These are phyloP conservation scores for Trachelipus rathkii DNA, from an alignment of 1,140 invertebrate species.

Conservation along the genomic window DNA sequence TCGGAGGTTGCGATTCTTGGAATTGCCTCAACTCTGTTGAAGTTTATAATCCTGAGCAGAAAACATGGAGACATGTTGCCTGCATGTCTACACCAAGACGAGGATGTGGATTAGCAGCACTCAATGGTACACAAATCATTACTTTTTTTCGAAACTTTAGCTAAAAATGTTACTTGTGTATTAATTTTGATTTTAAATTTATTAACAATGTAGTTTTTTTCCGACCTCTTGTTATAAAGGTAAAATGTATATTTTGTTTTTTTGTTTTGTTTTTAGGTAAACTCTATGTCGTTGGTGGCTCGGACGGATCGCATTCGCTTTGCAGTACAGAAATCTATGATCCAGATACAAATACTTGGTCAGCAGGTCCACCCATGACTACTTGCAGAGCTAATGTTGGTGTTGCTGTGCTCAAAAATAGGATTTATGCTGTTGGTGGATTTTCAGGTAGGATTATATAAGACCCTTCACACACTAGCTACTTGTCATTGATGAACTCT, in stretches of 20 bases:
- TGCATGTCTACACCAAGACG: constrained; percentile 64
- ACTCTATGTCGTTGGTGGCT: constrained; percentile 65
- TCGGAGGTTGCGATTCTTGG: constrained; percentile 59
- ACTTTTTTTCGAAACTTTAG: neutral
- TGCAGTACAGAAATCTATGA: constrained; percentile 65
- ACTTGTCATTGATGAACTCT: neutral
- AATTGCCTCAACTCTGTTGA: constrained; percentile 57
- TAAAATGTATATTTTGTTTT: no score
- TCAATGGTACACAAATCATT: constrained; percentile 54
- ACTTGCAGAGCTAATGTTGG: constrained; percentile 66
- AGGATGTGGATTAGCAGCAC: constrained; percentile 63
- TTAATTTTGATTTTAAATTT: neutral
- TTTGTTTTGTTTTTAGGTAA: constrained; percentile 51
- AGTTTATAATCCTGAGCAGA: constrained; percentile 53
- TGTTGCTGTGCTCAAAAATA: constrained; percentile 63
- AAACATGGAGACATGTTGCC: constrained; percentile 55
- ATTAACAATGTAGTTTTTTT: neutral
- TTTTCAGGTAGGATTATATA: constrained; percentile 66
- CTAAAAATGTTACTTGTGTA: neutral
- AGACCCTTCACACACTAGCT: neutral
- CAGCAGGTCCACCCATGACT: constrained; percentile 64
- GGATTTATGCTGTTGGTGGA: constrained; percentile 73
- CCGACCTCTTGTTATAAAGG: no score
- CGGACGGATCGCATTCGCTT: constrained; percentile 67
- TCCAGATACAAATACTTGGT: constrained; percentile 59